phyloP scores from a whole-genome alignment of 2,888 invertebrate species.

The Chrysolina oricalcia region DNA sequence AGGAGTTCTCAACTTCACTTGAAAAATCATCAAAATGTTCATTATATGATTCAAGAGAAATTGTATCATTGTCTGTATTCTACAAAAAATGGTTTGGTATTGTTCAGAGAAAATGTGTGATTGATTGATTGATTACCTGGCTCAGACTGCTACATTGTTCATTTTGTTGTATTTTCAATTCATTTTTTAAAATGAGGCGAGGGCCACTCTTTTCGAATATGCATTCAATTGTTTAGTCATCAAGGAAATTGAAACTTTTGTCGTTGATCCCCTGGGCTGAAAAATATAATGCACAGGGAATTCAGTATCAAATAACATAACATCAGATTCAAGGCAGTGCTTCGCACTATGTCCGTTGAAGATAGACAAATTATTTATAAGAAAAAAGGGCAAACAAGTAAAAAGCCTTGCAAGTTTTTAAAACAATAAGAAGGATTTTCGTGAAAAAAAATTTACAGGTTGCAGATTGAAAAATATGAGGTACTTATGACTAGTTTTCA shows the following conservation, averaged over 20 bases:
- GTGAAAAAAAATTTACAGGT: neutral
- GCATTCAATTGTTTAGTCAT: constrained; percentile 11
- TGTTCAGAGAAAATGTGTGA: neutral
- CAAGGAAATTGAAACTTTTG: constrained; percentile 6
- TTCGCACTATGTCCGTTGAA: constrained; percentile 10
- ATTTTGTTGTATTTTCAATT: neutral
- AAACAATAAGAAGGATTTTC: neutral
- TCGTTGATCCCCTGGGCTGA: constrained; percentile 9
- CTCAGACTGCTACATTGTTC: constrained; percentile 27
- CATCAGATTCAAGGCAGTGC: neutral
- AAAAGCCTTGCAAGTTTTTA: neutral
- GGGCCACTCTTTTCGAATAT: constrained; percentile 20
- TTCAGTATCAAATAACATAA: constrained; percentile 3
- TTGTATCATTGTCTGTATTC: constrained; percentile 22
- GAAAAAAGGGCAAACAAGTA: neutral
- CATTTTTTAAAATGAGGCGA: constrained; percentile 19
- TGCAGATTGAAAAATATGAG: neutral
- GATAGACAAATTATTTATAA: neutral
- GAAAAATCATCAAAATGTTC: constrained; percentile 11
- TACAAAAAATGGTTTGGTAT: constrained; percentile 9
- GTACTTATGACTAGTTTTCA: neutral
- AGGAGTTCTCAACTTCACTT: constrained; percentile 3
- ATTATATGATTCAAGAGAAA: constrained; percentile 16
- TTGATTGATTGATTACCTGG: constrained; percentile 12
- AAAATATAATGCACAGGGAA: constrained; percentile 17